Conservation (phyloP, 2,113 vertebrate genomes). For the Chamaetylas fuelleborni region DNA sequence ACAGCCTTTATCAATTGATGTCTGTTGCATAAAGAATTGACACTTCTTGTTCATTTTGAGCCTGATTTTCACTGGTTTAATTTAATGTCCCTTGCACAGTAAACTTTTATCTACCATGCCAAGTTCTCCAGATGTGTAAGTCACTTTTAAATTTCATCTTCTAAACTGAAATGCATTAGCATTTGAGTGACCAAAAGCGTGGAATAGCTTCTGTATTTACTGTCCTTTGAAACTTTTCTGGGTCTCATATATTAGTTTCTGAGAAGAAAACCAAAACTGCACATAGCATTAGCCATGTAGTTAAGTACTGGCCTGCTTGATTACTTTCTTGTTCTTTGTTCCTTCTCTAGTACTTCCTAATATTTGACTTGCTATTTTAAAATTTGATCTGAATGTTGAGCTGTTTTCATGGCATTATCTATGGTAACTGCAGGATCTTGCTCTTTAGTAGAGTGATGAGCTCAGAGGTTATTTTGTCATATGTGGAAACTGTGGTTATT, state of each 20-base stretch:
- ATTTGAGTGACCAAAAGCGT: not conserved
- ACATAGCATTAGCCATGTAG: not conserved
- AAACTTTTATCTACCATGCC: not conserved
- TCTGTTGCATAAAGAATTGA: not conserved
- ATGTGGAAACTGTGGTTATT: not conserved
- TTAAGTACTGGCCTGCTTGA: not conserved
- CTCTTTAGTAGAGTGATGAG: not conserved
- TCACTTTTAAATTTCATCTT: not conserved
- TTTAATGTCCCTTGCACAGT: not conserved
- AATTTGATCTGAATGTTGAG: not conserved
- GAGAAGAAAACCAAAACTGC: not conserved
- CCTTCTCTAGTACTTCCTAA: not conserved
- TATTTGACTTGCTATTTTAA: not conserved
- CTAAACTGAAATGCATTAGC: not conserved
- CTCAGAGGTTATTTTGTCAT: not conserved
- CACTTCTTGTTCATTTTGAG: not conserved
- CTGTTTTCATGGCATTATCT: not conserved
- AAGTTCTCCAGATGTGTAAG: not conserved
- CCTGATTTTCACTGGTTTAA: not conserved
- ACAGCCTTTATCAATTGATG: not conserved
- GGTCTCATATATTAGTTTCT: not conserved
- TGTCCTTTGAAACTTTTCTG: not conserved
- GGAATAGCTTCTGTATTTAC: not conserved
- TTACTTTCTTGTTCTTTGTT: not conserved
- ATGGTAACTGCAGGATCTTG: accelerated